phyloP scores from a whole-genome alignment of 2,113 vertebrate species.

The Danionella cerebrum region DNA sequence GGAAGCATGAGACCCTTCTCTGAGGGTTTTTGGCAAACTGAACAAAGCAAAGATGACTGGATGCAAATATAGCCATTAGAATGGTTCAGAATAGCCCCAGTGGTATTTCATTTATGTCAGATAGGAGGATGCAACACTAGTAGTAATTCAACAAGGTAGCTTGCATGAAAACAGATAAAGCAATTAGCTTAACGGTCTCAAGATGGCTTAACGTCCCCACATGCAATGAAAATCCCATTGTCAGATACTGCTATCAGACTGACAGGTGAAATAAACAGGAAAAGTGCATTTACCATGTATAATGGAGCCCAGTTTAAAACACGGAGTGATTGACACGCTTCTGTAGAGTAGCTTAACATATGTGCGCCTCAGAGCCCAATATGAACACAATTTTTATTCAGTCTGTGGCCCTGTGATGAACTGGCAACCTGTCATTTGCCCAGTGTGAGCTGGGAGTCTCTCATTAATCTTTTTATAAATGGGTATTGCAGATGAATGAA shows the following conservation, averaged over 20 bases:
- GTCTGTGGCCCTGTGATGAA: no score
- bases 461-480: no score
- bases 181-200: conserved; percentile 23
- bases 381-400: no score
- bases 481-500: no score
- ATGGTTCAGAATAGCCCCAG: conserved; percentile 2
- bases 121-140: neutral
- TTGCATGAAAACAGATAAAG: neutral
- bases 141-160: no score
- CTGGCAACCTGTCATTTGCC: no score
- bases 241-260: conserved; percentile 34
- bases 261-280: conserved; percentile 60
- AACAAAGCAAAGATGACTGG: neutral
- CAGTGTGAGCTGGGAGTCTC: no score
- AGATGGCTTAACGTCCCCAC: conserved; percentile 45
- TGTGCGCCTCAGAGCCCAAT: conserved; percentile 46
- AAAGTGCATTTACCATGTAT: conserved; percentile 49
- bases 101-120: conserved; percentile 10
- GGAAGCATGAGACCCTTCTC: neutral
- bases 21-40: neutral
- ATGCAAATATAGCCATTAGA: neutral
- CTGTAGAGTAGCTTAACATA: conserved; percentile 31
- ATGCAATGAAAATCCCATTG: conserved; percentile 30
- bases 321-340: conserved; percentile 50
- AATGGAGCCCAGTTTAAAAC: conserved; percentile 32